phyloP scores from a whole-genome alignment of 1,140 invertebrate genomes.

The Ceratina australensis region DNA sequence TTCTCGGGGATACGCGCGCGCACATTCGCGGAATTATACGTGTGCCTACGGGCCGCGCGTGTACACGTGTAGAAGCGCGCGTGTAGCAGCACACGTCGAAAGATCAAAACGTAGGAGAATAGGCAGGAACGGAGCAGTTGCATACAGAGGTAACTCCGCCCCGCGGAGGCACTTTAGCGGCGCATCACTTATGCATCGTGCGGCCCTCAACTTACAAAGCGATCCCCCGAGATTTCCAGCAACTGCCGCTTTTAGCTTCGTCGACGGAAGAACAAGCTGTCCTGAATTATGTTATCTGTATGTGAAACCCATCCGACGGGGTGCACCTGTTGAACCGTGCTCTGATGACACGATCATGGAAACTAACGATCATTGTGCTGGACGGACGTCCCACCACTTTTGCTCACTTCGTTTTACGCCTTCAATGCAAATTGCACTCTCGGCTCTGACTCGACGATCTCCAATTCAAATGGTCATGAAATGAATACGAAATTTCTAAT shows the following conservation, averaged over 20 bases:
- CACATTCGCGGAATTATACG: conserved; percentile 33
- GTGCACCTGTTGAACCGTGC: conserved; percentile 74
- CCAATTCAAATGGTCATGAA: too few species aligned
- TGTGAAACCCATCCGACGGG: conserved; percentile 52
- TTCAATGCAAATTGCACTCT: too few species aligned
- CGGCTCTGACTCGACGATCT: too few species aligned
- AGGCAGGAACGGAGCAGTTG: conserved; percentile 68
- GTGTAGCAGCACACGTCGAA: conserved; percentile 37
- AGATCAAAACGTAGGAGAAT: conserved; percentile 65
- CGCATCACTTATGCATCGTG: conserved; percentile 77
- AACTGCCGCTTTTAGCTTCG: conserved; percentile 65
- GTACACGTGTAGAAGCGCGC: not conserved
- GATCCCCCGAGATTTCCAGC: conserved; percentile 73
- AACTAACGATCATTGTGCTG: not conserved
- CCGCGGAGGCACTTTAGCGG: conserved; percentile 70
- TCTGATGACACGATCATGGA: conserved; percentile 48
- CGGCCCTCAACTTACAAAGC: conserved; percentile 74
- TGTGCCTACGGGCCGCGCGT: not conserved
- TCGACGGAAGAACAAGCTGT: conserved; percentile 66
- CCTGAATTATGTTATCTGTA: conserved; percentile 61
- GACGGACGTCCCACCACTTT: not conserved
- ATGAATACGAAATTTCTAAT: too few species aligned
- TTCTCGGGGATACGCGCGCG: conserved; percentile 25
- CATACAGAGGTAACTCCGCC: conserved; percentile 59
- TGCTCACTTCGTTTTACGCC: too few species aligned